Evolutionary conservation across 2,797 vertebrate genomes (phyloP).

Genomic region (Hozukius guyotensis): DNA sequence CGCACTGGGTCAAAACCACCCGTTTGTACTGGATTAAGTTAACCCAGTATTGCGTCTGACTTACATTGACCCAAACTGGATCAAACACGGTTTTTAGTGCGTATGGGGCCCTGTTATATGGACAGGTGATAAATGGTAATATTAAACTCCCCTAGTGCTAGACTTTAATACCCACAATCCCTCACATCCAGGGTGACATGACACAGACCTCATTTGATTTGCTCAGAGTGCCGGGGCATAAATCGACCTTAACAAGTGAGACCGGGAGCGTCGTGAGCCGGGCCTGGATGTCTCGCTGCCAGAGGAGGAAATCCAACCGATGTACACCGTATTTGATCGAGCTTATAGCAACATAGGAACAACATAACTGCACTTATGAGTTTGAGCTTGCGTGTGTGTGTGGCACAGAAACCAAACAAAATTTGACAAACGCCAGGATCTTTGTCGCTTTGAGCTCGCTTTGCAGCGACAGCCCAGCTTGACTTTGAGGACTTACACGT

Average conservation of each 20-base stretch:
- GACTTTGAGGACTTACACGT: conserved; percentile 46
- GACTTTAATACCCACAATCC: conserved; percentile 28
- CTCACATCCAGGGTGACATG: conserved; percentile 7
- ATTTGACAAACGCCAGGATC: background rate
- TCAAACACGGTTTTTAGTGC: background rate
- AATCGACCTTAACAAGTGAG: conserved; percentile 51
- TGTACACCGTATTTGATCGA: conserved; percentile 9
- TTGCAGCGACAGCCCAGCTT: conserved; percentile 21
- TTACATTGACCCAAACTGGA: background rate
- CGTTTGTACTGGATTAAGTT: rapidly evolving
- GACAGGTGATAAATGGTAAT: background rate
- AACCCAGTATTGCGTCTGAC: background rate
- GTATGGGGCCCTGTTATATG: background rate
- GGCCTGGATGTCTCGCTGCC: conserved; percentile 4
- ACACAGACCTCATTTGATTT: conserved; percentile 43
- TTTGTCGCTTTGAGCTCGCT: conserved; percentile 22
- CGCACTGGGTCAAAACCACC: background rate
- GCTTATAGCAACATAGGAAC: background rate
- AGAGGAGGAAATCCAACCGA: background rate
- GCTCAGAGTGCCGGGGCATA: conserved; percentile 31
- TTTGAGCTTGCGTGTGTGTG: background rate
- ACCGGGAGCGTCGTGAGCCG: conserved; percentile 11
- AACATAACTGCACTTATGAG: background rate
- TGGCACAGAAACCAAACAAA: background rate
- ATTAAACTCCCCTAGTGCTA: background rate